These are phyloP conservation scores for Montipora efflorescens DNA, from an alignment of 64 coral and sea anemone genomes.

Conservation along the genomic window DNA sequence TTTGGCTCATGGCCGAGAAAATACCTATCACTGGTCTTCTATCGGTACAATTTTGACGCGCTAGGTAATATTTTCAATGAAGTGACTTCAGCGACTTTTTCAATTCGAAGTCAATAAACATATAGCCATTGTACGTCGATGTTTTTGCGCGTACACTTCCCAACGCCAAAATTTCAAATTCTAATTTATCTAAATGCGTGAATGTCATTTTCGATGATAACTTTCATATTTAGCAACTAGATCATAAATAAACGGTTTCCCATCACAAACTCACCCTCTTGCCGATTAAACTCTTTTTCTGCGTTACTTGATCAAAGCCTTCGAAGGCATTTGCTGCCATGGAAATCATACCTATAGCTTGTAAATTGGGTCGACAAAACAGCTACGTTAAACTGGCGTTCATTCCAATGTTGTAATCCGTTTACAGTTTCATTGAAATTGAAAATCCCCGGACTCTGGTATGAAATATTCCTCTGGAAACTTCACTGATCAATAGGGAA, in stretches of 20 bases:
- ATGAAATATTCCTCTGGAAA: neutral
- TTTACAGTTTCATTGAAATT: neutral
- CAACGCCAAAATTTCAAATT: neutral
- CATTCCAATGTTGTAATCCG: conserved; percentile 12
- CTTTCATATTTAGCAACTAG: conserved; percentile 26
- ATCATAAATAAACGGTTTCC: conserved; percentile 28
- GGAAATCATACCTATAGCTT: conserved; percentile 1
- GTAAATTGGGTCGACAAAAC: neutral
- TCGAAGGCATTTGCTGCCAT: conserved; percentile 55
- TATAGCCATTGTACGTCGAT: neutral
- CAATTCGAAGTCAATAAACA: conserved; percentile 44
- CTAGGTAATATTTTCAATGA: conserved; percentile 42
- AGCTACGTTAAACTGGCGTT: neutral
- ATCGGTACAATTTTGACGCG: conserved; percentile 9
- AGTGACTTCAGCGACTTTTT: conserved; percentile 44
- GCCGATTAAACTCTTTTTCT: conserved; percentile 45
- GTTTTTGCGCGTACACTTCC: neutral
- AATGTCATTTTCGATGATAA: neutral
- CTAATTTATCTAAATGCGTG: neutral
- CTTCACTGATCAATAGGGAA: conserved; percentile 21
- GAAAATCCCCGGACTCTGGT: neutral
- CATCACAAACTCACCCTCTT: conserved; percentile 26
- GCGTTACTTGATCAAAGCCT: conserved; percentile 46
- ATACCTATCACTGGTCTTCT: too few relatives aligned
- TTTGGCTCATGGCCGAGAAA: too few relatives aligned